Base-by-base conservation (phyloP, 2,888 invertebrate species). In the Xestia c-nigrum region DNA sequence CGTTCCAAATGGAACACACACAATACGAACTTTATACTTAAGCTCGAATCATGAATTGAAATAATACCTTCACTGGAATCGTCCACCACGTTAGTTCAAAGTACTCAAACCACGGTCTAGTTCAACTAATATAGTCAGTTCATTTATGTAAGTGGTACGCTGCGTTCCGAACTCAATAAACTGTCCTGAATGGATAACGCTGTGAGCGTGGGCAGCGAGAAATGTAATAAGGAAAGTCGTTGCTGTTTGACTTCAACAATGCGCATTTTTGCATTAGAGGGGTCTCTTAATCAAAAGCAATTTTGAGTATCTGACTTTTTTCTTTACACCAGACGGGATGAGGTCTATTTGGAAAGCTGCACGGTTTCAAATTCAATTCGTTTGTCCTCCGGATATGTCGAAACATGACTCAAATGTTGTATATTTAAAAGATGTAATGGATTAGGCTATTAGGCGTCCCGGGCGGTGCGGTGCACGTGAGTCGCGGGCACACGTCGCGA, bases 371-470 rank as follows among this genome's bases (percentile, higher is more conserved):
- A 16, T 55, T 12, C 1, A 70, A 64, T 59, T 47, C 7, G 12
- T 40, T 64, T 55, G 24, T 57, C 50, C 1, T 1, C 2, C 1
- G 31, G 31, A 4, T 50, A 21, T 24, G 5, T 70, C 0, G 7
- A 67, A 61, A 46, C 24, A 43, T 38, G 38, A 24, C 38, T 73
- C 87, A 88, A 85, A 92, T 92, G 40, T 59, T n/a, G 38, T 43
- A 38, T 43, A 38, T 83, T 43, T 14, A 46, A 73, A 84, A 90
- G 88, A 87, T 89, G 89, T 92, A 93, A 94, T 93, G 92, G 91
- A 92, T 93, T 93, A 86, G 91, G 90, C 86, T 84, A 83, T 57
- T 57, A 65, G 50, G 88, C 85, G 82, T 89, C 90, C 91, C 90
- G 89, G 87, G 91, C 88, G 89, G 85, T 85, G 85, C 75, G 71